These are phyloP conservation scores for Diadumene lineata DNA, from an alignment of 92 coral and sea anemone species.

Conservation along the genomic window DNA sequence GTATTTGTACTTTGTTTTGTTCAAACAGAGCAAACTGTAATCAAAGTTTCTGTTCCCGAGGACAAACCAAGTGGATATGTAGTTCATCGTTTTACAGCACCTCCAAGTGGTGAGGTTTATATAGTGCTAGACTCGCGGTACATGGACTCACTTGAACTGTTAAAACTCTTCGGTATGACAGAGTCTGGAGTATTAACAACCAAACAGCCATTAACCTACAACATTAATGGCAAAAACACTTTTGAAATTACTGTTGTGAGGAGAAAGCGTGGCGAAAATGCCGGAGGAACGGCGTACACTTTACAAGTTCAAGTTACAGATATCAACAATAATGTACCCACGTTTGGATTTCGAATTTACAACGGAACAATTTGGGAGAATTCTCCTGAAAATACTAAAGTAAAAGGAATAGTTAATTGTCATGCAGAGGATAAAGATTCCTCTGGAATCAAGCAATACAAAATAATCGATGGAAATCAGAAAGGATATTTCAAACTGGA, in stretches of 20 bases:
- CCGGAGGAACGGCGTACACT: conserved; percentile 61
- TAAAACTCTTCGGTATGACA: conserved; percentile 45
- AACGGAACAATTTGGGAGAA: conserved; percentile 68
- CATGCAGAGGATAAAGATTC: conserved; percentile 76
- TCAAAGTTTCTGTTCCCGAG: conserved; percentile 27
- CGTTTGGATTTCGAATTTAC: conserved; percentile 54
- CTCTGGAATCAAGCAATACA: conserved; percentile 46
- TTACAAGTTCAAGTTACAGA: conserved; percentile 60
- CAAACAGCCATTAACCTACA: conserved; percentile 47
- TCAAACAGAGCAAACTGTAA: conserved; percentile 21
- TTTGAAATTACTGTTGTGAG: conserved; percentile 61
- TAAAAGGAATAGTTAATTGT: conserved; percentile 74
- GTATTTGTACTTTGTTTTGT: not conserved
- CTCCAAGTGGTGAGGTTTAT: conserved; percentile 39
- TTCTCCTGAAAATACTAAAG: conserved; percentile 44
- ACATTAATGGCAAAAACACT: conserved; percentile 47
- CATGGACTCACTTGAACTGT: conserved; percentile 48
- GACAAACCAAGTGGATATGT: conserved; percentile 38
- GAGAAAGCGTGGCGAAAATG: conserved; percentile 26
- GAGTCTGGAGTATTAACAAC: conserved; percentile 45
- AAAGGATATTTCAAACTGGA: conserved; percentile 60
- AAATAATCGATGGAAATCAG: conserved; percentile 70
- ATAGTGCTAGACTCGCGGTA: conserved; percentile 41
- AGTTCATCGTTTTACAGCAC: conserved; percentile 45
- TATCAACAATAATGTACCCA: conserved; percentile 60